Percentiles rank a stretch among this genome's conserved stretches.
Conservation (phyloP, 2,797 vertebrate species). For the Bradypus variegatus region DNA sequence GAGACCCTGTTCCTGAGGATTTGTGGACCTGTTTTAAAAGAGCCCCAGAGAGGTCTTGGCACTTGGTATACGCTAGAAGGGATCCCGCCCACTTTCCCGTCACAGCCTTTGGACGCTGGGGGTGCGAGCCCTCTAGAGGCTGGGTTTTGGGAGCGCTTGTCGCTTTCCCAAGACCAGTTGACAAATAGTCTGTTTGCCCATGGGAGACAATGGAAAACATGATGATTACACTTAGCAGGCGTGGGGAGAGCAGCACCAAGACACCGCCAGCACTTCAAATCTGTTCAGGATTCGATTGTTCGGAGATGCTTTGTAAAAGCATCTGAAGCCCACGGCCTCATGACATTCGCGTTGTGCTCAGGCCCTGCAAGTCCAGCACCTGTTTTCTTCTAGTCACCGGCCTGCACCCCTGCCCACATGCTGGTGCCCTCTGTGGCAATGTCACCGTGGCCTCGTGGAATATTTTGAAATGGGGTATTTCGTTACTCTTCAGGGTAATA, state of each 20-base stretch:
- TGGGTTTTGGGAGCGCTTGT: neutral
- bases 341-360: neutral
- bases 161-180: too few relatives aligned
- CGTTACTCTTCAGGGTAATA: neutral
- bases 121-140: too few relatives aligned
- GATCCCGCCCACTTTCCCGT: neutral
- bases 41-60: neutral
- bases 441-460: neutral
- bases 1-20: neutral
- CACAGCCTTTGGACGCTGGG: too few relatives aligned
- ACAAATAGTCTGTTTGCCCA: neutral
- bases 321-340: neutral
- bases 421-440: neutral
- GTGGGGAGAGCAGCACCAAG: neutral
- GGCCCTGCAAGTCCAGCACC: neutral
- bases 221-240: rapidly evolving
- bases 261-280: neutral
- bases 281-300: neutral
- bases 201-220: rapidly evolving
- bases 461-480: neutral
- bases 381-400: neutral
- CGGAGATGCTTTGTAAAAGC: neutral
- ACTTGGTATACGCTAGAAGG: too few relatives aligned
- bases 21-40: neutral
- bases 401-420: neutral